Evolutionary conservation across 2,797 vertebrate genomes (phyloP), one percentile per base, ranked within the genome.

Genomic region (Hafferia zeledoni): DNA sequence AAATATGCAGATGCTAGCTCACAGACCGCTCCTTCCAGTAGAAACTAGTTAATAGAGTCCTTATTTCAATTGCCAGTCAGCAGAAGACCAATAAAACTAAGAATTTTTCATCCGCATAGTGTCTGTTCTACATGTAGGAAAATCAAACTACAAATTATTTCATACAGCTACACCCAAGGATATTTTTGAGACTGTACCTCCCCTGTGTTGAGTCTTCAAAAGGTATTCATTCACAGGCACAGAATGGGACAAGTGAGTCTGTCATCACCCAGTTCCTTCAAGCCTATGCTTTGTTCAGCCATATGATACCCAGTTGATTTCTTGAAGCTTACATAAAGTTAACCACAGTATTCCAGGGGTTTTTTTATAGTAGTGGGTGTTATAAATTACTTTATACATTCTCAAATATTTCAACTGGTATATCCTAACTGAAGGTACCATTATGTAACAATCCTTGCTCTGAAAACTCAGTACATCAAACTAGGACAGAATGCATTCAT

Each of bases 401-500:
- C 28, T 43, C 2, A 4, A 65, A 13, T 67, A 50, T 55, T 27
- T 50, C 33, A 47, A 25, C 7, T 2, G 0, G 0, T n/a, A 37
- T 3, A 3, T 43, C 56, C 30, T 53, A 72, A 83, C 52, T 25
- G 6, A 75, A 72, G 20, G 17, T 49, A 25, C 11, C 1, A 2
- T 84, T 84, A 53, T 24, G 13, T 35, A 89, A 68, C 9, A 56
- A 30, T 53, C 20, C 19, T 68, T 77, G 13, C 60, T 71, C 78
- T 93, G 65, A 83, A 74, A 83, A 83, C 7, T 71, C 37, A 4
- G 0, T n/a, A 16, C 20, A n/a, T 27, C 41, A 89, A 85, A 61
- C 14, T 61, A 87, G 60, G 55, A 89, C 83, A 78, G 44, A 61
- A 68, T 37, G 27, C 5, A 65, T 70, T 84, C 46, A 53, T 39